These are phyloP conservation scores for Propithecus coquereli DNA, from an alignment of 2,113 vertebrate species.

Conservation along the genomic window DNA sequence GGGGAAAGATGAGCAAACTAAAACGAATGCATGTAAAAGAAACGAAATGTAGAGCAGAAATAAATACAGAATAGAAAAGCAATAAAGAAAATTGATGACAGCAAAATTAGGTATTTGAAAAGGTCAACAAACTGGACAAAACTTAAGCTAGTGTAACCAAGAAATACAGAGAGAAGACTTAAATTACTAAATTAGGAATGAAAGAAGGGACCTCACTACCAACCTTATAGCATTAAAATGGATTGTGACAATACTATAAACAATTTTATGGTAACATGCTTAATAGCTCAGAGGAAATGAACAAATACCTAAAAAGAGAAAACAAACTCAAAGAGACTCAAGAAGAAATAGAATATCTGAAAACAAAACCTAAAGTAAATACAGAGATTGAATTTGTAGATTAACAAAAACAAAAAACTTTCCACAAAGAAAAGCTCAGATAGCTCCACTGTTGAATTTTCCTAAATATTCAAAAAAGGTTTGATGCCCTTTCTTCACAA, in stretches of 20 bases:
- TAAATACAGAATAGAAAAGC: neutral
- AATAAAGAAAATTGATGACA: neutral
- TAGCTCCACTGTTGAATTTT: neutral
- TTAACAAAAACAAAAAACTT: neutral
- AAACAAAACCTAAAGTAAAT: neutral
- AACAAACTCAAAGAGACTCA: neutral
- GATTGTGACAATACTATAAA: neutral
- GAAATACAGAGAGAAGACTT: neutral
- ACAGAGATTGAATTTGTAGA: neutral
- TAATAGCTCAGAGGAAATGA: neutral
- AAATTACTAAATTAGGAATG: neutral
- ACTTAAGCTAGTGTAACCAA: neutral
- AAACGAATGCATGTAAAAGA: too few relatives aligned
- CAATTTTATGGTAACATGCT: neutral
- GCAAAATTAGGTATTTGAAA: neutral
- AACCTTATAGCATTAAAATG: neutral
- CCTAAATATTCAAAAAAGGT: neutral
- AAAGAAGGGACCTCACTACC: neutral
- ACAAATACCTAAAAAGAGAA: neutral
- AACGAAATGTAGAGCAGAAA: neutral
- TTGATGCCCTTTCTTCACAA: neutral
- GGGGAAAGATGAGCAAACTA: neutral
- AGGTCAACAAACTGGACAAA: neutral
- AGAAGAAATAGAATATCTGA: neutral
- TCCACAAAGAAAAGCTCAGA: neutral